phyloP scores from a whole-genome alignment of 2,113 vertebrate genomes.

The Epinephelus cyanopodus region DNA sequence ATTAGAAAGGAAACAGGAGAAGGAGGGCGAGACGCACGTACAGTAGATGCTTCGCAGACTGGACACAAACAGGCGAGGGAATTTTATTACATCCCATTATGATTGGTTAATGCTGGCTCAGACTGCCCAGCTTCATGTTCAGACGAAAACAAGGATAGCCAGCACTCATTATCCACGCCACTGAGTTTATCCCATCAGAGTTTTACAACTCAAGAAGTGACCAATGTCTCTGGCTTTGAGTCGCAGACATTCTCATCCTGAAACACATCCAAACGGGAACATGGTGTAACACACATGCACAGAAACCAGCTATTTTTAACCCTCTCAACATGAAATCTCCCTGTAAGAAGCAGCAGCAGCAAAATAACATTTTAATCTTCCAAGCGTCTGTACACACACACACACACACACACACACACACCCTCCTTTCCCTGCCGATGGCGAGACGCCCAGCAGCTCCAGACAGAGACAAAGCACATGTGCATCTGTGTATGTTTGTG shows the following conservation, averaged over 20 bases:
- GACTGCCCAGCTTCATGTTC: constrained; percentile 14
- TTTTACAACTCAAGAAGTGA: constrained; percentile 19
- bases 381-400: background rate
- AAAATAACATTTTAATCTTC: constrained; percentile 63
- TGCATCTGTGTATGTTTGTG: background rate
- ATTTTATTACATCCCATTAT: constrained; percentile 58
- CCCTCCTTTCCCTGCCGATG: background rate
- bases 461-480: background rate
- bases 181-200: constrained; percentile 19
- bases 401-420: background rate
- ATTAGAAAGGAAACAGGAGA: constrained; percentile 52
- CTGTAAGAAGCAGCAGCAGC: constrained; percentile 46
- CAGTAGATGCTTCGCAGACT: constrained; percentile 34
- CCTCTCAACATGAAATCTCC: constrained; percentile 22
- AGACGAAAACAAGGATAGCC: constrained; percentile 36
- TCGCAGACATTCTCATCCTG: constrained; percentile 12
- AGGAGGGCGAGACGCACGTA: constrained; percentile 30
- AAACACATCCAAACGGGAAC: constrained; percentile 29
- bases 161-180: constrained; percentile 34
- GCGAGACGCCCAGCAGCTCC: constrained; percentile 14
- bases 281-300: background rate
- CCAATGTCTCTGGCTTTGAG: constrained; percentile 11
- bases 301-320: constrained; percentile 61
- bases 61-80: constrained; percentile 39
- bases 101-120: constrained; percentile 34